phyloP scores from a whole-genome alignment of 2,113 vertebrate genomes.

The Pomatorhinus ruficollis region DNA sequence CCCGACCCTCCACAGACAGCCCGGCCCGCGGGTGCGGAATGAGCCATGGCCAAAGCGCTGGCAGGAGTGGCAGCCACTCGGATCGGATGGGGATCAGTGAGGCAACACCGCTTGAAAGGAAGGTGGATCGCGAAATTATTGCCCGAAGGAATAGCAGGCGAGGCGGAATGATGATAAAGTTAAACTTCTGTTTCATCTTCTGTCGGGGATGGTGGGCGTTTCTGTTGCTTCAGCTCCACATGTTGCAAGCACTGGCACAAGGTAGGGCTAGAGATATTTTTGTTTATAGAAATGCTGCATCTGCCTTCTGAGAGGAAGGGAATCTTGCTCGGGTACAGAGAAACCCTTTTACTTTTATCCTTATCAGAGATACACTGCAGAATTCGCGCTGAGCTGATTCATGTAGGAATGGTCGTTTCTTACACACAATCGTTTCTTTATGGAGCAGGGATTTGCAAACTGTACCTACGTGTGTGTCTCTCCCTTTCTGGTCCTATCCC shows the following conservation, averaged over 20 bases:
- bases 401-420: neutral
- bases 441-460: neutral
- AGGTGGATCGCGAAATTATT: conserved; percentile 24
- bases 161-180: conserved; percentile 76
- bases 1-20: conserved; percentile 14
- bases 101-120: neutral
- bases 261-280: conserved; percentile 74
- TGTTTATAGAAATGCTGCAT: conserved; percentile 52
- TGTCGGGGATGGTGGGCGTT: conserved; percentile 82
- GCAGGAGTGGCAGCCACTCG: conserved; percentile 1
- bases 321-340: neutral
- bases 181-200: conserved; percentile 73
- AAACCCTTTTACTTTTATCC: conserved; percentile 26
- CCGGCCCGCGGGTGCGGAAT: conserved; percentile 27
- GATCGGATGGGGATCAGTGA: conserved; percentile 14
- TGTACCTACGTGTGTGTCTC: neutral
- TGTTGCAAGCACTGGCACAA: conserved; percentile 83
- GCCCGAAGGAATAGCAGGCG: conserved; percentile 58
- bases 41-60: conserved; percentile 39
- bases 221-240: conserved; percentile 81
- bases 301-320: neutral
- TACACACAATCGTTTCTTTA: conserved; percentile 27
- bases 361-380: conserved; percentile 23
- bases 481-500: neutral
- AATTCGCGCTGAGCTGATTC: neutral